Evolutionary conservation across 2,888 invertebrate genomes (phyloP).

Genomic region (Cabera pusaria): DNA sequence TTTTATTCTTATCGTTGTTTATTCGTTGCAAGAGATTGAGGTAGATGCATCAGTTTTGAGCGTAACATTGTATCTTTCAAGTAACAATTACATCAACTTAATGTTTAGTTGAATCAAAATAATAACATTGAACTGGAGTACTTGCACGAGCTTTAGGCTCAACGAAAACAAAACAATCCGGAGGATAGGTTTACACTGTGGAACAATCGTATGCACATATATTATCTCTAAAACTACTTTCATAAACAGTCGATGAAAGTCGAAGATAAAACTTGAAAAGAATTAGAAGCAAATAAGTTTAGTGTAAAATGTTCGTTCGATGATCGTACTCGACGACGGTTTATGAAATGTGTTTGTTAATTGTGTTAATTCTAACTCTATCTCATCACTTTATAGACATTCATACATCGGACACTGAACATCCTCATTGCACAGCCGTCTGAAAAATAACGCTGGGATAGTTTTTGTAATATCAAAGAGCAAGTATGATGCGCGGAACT

Average conservation of each 20-base stretch:
- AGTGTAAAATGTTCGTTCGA: conserved; percentile 28
- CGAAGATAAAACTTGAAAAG: conserved; percentile 23
- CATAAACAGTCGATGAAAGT: conserved; percentile 67
- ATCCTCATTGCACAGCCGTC: conserved; percentile 79
- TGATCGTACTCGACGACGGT: conserved; percentile 58
- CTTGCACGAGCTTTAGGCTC: neutral
- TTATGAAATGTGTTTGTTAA: conserved; percentile 70
- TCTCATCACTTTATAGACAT: conserved; percentile 75
- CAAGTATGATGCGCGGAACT: too few species aligned
- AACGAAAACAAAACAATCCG: conserved; percentile 3
- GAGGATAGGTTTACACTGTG: conserved; percentile 37
- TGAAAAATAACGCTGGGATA: conserved; percentile 73
- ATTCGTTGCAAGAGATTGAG: conserved; percentile 10
- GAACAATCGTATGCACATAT: conserved; percentile 52
- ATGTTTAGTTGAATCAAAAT: neutral
- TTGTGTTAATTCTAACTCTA: conserved; percentile 78
- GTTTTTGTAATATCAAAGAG: conserved; percentile 83
- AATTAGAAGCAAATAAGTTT: neutral
- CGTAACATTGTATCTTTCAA: neutral
- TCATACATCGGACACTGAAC: conserved; percentile 77
- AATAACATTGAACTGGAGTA: neutral
- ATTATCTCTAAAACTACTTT: conserved; percentile 57
- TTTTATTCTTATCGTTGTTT: conserved; percentile 4
- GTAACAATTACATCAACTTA: neutral
- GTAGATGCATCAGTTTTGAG: neutral